Evolutionary conservation across 2,113 vertebrate species (phyloP), one percentile per base, ranked within the genome.

Genomic region (Daboia siamensis): DNA sequence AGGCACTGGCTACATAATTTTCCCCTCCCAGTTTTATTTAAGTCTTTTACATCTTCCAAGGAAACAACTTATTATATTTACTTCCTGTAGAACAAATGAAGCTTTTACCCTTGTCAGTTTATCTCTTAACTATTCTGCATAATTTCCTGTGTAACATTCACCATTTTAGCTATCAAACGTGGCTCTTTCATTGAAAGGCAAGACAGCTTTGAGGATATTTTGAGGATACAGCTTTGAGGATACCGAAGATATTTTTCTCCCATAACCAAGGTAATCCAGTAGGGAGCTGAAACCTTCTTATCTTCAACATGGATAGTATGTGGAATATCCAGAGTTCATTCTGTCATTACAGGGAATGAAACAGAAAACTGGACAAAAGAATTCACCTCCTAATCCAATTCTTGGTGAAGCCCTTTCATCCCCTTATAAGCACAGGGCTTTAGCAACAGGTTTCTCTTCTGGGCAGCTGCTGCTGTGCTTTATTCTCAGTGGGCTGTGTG

Each of bases 1-100:
- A 39, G 23, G 69, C 6, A 39, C 1, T 29, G 69, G 6, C 51
- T 33, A 84, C 87, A 94, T 94, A 91, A 90, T 57, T 93, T 91
- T 13, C n/a, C 54, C 20, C 15, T 55, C 90, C 94, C 88, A 91
- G 7, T n/a, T 74, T n/a, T 74, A 74, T 74, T 74, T 33, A 74
- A 33, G n/a, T 6, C n/a, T 74, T 33, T 74, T n/a, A 74, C n/a
- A 17, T 17, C 5, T 74, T 74, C 64, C 64, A 74, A 74, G 13
- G n/a, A 74, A 74, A 74, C 12, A 15, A 33, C n/a, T n/a, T n/a
- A 74, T 74, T 33, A 33, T 74, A 74, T 74, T 17, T 74, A n/a
- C 15, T 33, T 74, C n/a, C n/a, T 74, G 64, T 5, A 74, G 64
- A n/a, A 74, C 64, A 69, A 69, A 15, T 4, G 29, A 69, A 33